Conservation (phyloP, 1,140 invertebrate genomes). For the Drosophila pectinifera region DNA sequence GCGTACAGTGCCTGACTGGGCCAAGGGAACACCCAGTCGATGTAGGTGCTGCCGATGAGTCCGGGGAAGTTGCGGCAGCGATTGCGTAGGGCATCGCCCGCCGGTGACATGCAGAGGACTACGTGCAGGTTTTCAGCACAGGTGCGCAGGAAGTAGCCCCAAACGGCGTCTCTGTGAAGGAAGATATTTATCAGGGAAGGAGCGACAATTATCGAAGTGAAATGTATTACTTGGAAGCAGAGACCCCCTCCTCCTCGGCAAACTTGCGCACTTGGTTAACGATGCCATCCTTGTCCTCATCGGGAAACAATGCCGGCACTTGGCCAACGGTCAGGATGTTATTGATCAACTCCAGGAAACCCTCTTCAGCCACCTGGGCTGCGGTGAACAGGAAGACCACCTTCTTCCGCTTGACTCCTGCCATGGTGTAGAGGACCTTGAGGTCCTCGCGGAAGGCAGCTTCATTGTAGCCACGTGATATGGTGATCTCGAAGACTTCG, state of each 20-base stretch:
- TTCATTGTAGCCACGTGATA: slow-evolving; percentile 93
- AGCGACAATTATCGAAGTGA: too few species aligned
- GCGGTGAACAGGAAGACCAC: slow-evolving; percentile 94
- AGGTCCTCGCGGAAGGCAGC: slow-evolving; percentile 93
- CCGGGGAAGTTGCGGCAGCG: slow-evolving; percentile 95
- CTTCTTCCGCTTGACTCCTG: slow-evolving; percentile 91
- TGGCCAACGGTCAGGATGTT: slow-evolving; percentile 95
- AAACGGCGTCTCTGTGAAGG: slow-evolving; percentile 89
- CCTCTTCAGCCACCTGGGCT: slow-evolving; percentile 91
- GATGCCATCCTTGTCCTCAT: slow-evolving; percentile 94
- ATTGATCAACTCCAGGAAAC: slow-evolving; percentile 95
- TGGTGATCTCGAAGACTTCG: slow-evolving; percentile 92
- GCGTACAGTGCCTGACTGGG: slow-evolving; percentile 94
- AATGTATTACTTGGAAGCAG: slow-evolving; percentile 88
- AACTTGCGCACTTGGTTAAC: slow-evolving; percentile 88
- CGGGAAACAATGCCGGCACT: slow-evolving; percentile 92
- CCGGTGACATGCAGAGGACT: slow-evolving; percentile 94
- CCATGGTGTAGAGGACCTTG: slow-evolving; percentile 90
- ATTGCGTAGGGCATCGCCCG: slow-evolving; percentile 91
- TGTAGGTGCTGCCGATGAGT: slow-evolving; percentile 95
- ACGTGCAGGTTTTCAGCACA: slow-evolving; percentile 94
- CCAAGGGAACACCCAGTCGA: slow-evolving; percentile 97
- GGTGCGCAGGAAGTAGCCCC: slow-evolving; percentile 92
- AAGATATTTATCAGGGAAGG: neutral
- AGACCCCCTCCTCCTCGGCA: slow-evolving; percentile 89